A percentile compares a stretch with the other conserved stretches of the same genome.
Evolutionary conservation across 2,113 vertebrate genomes (phyloP).

Genomic region (Meleagris gallopavo): DNA sequence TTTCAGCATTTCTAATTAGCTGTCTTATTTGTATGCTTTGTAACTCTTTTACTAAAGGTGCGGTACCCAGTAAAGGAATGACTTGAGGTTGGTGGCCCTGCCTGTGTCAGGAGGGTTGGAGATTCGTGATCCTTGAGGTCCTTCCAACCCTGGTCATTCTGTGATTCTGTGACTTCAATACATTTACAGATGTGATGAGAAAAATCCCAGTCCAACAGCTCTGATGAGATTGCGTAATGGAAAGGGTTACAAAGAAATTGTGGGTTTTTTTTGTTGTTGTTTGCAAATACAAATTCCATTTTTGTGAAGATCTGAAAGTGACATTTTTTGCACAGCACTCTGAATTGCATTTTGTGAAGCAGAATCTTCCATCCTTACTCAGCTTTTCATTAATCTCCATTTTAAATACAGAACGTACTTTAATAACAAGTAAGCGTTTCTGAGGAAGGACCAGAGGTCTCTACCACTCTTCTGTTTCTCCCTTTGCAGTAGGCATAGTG

Average conservation of each 20-base stretch:
- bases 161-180: no score
- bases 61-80: not conserved
- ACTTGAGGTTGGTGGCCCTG: no score
- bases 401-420: not conserved
- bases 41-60: not conserved
- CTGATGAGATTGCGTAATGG: not conserved
- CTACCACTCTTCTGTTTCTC: not conserved
- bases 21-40: not conserved
- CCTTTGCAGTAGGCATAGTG: not conserved
- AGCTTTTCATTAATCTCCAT: not conserved
- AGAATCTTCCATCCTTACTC: not conserved
- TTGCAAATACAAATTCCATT: not conserved
- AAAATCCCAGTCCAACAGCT: not conserved
- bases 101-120: no score
- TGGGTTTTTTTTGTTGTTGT: not conserved
- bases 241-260: not conserved
- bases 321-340: not conserved
- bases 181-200: fast-evolving
- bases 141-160: no score
- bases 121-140: no score
- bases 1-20: not conserved
- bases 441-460: not conserved
- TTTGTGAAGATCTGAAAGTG: not conserved
- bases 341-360: not conserved
- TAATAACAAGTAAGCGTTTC: not conserved